phyloP scores from a whole-genome alignment of 2,797 vertebrate species.

The Muscicapa comitata region DNA sequence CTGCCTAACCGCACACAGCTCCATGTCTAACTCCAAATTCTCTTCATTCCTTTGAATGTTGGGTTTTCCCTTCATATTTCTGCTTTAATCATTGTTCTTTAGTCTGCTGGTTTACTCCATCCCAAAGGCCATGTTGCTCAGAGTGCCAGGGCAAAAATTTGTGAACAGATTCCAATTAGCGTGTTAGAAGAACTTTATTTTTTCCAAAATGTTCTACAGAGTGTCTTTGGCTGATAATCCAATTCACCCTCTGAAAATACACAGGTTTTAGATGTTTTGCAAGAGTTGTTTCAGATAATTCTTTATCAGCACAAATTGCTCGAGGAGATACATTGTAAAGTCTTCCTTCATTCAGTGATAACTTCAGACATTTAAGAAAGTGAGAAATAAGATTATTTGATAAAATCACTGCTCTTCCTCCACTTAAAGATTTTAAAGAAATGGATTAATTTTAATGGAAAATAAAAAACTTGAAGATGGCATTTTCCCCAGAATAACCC shows the following conservation, averaged over 20 bases:
- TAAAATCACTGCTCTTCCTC: background rate
- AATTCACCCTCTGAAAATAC: background rate
- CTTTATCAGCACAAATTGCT: background rate
- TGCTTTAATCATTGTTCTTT: background rate
- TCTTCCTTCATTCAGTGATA: background rate
- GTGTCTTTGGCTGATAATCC: background rate
- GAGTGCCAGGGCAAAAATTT: rapidly evolving
- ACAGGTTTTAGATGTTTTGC: background rate
- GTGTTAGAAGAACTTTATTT: background rate
- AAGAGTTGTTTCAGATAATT: background rate
- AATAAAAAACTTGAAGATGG: background rate
- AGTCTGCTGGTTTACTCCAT: background rate
- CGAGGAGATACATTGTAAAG: background rate
- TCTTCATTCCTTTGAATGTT: rapidly evolving
- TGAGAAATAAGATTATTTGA: background rate
- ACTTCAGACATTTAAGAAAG: background rate
- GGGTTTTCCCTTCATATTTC: background rate
- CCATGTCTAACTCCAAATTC: background rate
- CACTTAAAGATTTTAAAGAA: background rate
- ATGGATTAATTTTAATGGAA: background rate
- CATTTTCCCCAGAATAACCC: background rate
- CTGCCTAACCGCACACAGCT: background rate
- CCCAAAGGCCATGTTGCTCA: background rate
- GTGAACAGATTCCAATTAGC: background rate
- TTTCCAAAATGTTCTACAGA: background rate